Percentiles rank a stretch among this genome's conserved stretches.
Evolutionary conservation across 2,888 invertebrate genomes (phyloP).

Genomic region (Endomychus coccineus): DNA sequence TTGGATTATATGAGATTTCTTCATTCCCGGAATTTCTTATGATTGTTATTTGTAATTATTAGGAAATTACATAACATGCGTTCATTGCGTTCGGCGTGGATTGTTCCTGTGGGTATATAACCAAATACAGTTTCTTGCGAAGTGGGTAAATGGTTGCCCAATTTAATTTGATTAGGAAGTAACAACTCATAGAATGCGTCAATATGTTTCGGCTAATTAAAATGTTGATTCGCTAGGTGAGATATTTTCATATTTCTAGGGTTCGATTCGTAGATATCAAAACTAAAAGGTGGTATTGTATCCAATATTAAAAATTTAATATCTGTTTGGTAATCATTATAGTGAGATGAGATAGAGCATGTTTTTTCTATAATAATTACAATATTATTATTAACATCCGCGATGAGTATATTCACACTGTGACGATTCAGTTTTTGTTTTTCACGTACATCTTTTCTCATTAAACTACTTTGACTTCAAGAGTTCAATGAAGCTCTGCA

Average conservation of each 20-base stretch:
- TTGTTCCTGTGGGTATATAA: background rate
- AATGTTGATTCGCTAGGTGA: conserved; percentile 5
- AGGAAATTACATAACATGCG: background rate
- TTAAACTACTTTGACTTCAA: conserved; percentile 11
- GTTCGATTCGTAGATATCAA: too few relatives aligned
- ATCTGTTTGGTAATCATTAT: conserved; percentile 5
- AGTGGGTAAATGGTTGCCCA: background rate
- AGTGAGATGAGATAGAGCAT: conserved; percentile 1
- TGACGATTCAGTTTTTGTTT: conserved; percentile 2
- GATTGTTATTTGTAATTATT: too few relatives aligned
- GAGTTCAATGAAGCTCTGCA: conserved; percentile 10
- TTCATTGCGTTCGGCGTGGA: background rate
- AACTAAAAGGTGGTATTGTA: conserved; percentile 4
- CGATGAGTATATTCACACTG: conserved; percentile 1
- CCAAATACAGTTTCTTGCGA: conserved; percentile 5
- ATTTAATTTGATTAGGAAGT: background rate
- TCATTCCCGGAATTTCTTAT: too few relatives aligned
- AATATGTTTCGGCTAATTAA: conserved; percentile 3
- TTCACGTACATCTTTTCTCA: conserved; percentile 4
- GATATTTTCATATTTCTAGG: too few relatives aligned
- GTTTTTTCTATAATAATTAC: background rate
- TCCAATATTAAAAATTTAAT: conserved; percentile 9
- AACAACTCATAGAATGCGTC: conserved; percentile 7
- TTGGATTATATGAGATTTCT: too few relatives aligned
- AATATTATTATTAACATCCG: background rate